Evolutionary conservation across 2,797 vertebrate species (phyloP), one percentile per base, ranked within the genome.

Genomic region (Pseudomugil tenellus): DNA sequence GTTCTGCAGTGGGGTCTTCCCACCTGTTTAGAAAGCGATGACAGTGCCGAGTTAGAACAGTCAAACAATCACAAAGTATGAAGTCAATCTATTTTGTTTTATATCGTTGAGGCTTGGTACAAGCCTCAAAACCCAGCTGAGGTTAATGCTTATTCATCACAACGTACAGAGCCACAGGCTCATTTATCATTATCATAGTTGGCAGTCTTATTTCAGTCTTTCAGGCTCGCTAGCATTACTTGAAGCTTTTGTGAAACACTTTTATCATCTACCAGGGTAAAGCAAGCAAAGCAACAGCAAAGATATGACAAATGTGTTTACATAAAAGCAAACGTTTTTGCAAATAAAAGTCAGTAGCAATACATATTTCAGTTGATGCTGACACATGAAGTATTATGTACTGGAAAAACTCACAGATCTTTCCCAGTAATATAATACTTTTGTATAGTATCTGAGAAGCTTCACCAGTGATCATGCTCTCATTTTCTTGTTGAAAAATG

Each of bases 1-100:
- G 77, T 97, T 98, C 85, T 99, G 98, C 62, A 99, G 92, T 0
- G 98, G 97, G 6, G 97, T 99, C 90, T 96, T 98, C 72, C 96
- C 94, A 60, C 96, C 97, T 99, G 89, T 0, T 64, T 89, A 76
- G 84, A 59, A 51, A 73, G 56, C 77, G 41, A 58, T 17, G 48
- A 63, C 35, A 28, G 13, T 2, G 37, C 58, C 1, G 31, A 63
- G 51, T 56, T 46, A 21, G 13, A 1, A n/a, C 0, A 58, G 57
- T 39, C 32, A 63, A 53, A 63, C 28, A 61, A 23, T 21, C 23
- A 11, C 12, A 14, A 32, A 16, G 7, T 12, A 26, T 5, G 29
- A 21, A n/a, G 13, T 41, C 13, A 34, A 21, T 11, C 29, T n/a
- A 54, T 39, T 32, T 16, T 19, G 28, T 68, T 54, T 67, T 28